phyloP scores from a whole-genome alignment of 1,140 invertebrate species.

The Odontomachus brunneus region DNA sequence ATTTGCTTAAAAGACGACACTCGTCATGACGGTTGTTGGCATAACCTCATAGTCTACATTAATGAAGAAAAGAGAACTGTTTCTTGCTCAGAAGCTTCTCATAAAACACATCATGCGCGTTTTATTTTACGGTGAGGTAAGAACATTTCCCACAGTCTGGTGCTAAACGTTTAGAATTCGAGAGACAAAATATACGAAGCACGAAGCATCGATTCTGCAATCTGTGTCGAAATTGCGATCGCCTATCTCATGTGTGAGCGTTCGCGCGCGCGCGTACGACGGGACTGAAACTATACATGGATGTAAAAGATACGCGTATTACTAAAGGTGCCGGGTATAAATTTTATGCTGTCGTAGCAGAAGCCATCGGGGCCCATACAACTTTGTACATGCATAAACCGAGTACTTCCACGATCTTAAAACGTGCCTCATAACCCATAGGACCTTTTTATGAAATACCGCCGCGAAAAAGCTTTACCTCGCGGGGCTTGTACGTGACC shows the following conservation, averaged over 20 bases:
- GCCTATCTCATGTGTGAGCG: constrained; percentile 1
- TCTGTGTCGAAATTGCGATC: constrained; percentile 65
- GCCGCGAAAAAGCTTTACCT: constrained; percentile 41
- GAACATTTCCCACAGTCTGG: not conserved
- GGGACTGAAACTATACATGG: constrained; percentile 39
- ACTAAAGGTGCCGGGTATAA: constrained; percentile 59
- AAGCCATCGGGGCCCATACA: constrained; percentile 54
- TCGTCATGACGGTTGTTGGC: too few species aligned
- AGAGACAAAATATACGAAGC: constrained; percentile 14
- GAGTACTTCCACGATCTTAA: constrained; percentile 57
- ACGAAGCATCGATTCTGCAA: constrained; percentile 54
- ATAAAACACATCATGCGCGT: not conserved
- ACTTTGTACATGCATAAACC: constrained; percentile 63
- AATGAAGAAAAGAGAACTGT: too few species aligned
- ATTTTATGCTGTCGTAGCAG: constrained; percentile 68
- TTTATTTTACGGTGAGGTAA: constrained; percentile 22
- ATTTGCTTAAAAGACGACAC: too few species aligned
- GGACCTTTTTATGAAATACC: constrained; percentile 58
- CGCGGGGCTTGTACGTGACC: constrained; percentile 45
- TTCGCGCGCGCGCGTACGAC: not conserved
- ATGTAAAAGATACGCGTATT: constrained; percentile 68
- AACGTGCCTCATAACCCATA: constrained; percentile 57
- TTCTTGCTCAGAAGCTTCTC: not conserved
- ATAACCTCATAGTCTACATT: not conserved
- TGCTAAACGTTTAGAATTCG: constrained; percentile 34